A percentile compares a stretch with the other conserved stretches of the same genome.
Evolutionary conservation across 2,113 vertebrate genomes (phyloP).

Genomic region (Gymnorhina tibicen): DNA sequence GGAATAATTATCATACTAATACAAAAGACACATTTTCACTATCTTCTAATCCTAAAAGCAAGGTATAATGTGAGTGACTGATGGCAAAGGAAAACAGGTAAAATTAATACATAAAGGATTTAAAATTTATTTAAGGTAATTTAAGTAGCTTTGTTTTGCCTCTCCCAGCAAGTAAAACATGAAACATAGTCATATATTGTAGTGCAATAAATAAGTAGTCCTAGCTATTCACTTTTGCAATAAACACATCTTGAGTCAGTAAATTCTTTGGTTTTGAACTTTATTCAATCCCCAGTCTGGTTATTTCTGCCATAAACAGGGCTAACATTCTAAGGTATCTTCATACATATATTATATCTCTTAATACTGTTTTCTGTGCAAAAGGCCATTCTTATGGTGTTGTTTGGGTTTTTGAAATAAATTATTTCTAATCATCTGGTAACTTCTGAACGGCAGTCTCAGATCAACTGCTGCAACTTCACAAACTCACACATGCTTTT

Average conservation of each 20-base stretch:
- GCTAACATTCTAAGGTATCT: neutral
- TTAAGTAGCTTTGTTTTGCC: neutral
- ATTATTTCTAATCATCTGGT: neutral
- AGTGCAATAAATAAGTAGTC: neutral
- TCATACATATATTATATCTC: neutral
- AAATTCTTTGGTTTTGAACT: neutral
- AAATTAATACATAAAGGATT: neutral
- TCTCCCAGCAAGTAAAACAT: neutral
- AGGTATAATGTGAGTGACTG: neutral
- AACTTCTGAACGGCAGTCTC: neutral
- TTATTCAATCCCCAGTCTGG: neutral
- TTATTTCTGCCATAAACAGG: neutral
- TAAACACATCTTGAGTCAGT: neutral
- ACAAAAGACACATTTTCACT: neutral
- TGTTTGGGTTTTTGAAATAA: neutral
- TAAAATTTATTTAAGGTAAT: neutral
- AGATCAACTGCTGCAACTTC: neutral
- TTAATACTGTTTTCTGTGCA: neutral
- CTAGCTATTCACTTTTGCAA: neutral
- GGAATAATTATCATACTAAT: neutral
- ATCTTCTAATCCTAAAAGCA: neutral
- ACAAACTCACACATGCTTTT: neutral
- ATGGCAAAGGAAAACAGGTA: neutral
- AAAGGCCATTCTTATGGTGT: neutral
- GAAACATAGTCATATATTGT: neutral